phyloP scores from a whole-genome alignment of 2,113 vertebrate genomes.

The Archilochus colubris region DNA sequence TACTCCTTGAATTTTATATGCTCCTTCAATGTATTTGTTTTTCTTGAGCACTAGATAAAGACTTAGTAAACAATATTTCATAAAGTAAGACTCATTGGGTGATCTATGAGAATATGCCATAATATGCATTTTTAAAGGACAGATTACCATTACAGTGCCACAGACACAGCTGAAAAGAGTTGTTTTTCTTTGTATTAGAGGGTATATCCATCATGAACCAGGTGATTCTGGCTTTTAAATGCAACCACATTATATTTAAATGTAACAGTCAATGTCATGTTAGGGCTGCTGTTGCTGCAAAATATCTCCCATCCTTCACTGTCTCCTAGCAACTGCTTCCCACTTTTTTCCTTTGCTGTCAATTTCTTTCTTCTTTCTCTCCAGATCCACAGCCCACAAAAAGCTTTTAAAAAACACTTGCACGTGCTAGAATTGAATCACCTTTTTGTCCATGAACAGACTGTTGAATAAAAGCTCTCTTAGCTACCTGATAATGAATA shows the following conservation, averaged over 20 bases:
- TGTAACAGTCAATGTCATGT: background rate
- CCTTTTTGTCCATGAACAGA: background rate
- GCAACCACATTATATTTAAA: background rate
- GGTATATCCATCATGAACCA: background rate
- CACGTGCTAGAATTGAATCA: background rate
- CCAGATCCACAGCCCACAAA: background rate
- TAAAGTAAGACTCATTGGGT: background rate
- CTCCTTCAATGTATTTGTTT: background rate
- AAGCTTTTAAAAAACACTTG: background rate
- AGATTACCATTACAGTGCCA: background rate
- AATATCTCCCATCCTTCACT: background rate
- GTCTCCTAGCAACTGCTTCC: conserved; percentile 57
- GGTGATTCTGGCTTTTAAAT: background rate
- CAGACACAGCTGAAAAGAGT: background rate
- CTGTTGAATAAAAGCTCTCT: background rate
- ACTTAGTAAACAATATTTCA: background rate
- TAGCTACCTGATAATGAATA: background rate
- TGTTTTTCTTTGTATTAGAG: background rate
- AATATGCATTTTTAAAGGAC: background rate
- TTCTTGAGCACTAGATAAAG: background rate
- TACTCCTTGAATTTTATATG: background rate
- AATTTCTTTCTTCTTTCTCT: conserved; percentile 34
- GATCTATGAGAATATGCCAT: background rate
- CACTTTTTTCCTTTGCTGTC: conserved; percentile 34
- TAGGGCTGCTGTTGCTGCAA: background rate